phyloP scores from a whole-genome alignment of 2,113 vertebrate genomes.

The Phyllostomus discolor region DNA sequence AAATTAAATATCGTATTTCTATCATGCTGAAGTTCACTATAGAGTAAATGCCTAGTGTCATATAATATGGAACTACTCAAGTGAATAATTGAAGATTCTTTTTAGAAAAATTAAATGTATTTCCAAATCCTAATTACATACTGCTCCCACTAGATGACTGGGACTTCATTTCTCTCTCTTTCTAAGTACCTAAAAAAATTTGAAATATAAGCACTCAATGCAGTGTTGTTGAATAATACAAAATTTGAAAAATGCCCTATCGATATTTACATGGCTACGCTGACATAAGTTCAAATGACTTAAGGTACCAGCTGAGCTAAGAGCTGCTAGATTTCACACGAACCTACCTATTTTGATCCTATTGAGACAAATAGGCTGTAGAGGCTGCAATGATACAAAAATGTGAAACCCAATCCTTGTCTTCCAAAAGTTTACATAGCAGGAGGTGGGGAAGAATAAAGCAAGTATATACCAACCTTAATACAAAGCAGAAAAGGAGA shows the following conservation, averaged over 20 bases:
- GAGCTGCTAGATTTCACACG: background rate
- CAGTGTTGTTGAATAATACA: background rate
- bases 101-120: constrained; percentile 2
- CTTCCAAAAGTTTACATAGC: background rate
- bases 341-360: background rate
- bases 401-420: background rate
- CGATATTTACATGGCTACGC: background rate
- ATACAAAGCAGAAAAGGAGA: background rate
- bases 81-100: background rate
- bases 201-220: background rate
- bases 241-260: background rate
- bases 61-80: background rate
- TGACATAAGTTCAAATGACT: background rate
- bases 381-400: background rate
- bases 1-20: background rate
- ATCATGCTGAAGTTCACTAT: background rate
- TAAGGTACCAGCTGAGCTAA: background rate
- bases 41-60: background rate
- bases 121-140: background rate
- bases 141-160: background rate
- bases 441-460: background rate
- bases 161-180: background rate
- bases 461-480: background rate
- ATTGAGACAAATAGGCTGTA: background rate
- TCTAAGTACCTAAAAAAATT: background rate